Evolutionary conservation across 2,888 invertebrate genomes (phyloP), one percentile per base, ranked within the genome.

Genomic region (Lasioglossum lativentre): DNA sequence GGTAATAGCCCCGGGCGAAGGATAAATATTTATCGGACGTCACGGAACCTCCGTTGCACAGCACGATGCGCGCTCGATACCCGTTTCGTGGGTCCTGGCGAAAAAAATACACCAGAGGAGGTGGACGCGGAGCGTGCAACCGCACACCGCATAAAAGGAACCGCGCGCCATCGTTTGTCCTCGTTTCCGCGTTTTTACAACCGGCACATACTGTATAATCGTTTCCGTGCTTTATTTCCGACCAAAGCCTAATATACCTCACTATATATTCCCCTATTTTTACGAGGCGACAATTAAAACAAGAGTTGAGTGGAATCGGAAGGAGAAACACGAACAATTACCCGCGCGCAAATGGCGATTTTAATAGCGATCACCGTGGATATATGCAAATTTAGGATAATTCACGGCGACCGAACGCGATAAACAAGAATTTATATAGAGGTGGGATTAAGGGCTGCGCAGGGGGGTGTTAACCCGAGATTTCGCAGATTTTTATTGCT

Each of bases 1-100:
- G 85, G 87, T 91, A 91, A 91, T 91, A 88, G 87, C 89, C 88
- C 72, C 73, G 76, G 82, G 90, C 90, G 78, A 82, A 80, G 88
- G 80, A 91, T 90, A 90, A 91, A 90, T 90, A 90, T 90, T 90
- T 90, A 91, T 90, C 75, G 88, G 80, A 80, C 86, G 85, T 86
- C 87, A 86, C 83, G 79, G 74, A 88, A 82, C 75, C 85, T 83
- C 45, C 75, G 83, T 38, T 74, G 78, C 75, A n/a, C n/a, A 47
- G 63, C 56, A 72, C 80, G 80, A 80, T 77, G 75, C 80, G 75
- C 80, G 66, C 74, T 76, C 81, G 75, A 82, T 78, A 71, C 47
- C 47, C 79, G 68, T 77, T 80, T 76, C n/a, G 68, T 40, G 38
- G 68, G 52, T 3, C 23, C 23, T 12, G 38, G 34, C 4, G 23